Conservation (phyloP, 2,113 vertebrate species). For the Hippoglossus stenolepis region DNA sequence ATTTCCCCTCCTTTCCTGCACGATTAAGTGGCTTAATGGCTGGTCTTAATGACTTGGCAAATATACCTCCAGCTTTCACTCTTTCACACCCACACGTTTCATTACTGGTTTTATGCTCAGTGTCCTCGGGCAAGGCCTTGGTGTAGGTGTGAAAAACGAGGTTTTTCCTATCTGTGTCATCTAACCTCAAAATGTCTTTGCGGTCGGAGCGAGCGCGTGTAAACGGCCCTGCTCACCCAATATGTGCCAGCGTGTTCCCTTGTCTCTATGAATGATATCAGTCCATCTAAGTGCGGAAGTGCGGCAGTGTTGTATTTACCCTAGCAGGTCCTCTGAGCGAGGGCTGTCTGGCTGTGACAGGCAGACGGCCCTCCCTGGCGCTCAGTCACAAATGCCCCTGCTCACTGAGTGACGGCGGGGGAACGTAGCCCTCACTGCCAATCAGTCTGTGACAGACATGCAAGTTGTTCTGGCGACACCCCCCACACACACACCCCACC, state of each 20-base stretch:
- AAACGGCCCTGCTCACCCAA: background rate
- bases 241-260: constrained; percentile 14
- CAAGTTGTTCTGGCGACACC: constrained; percentile 38
- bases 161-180: constrained; percentile 19
- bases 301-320: constrained; percentile 59
- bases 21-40: constrained; percentile 69
- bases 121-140: constrained; percentile 37
- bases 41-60: constrained; percentile 67
- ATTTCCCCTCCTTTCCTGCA: constrained; percentile 55
- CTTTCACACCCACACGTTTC: constrained; percentile 36
- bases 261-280: constrained; percentile 53
- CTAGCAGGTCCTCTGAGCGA: constrained; percentile 53
- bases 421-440: constrained; percentile 43
- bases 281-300: constrained; percentile 1
- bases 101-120: constrained; percentile 42
- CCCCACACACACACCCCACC: background rate
- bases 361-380: constrained; percentile 57
- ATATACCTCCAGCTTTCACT: constrained; percentile 54
- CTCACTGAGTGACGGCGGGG: constrained; percentile 34
- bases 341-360: constrained; percentile 62
- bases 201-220: background rate
- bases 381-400: constrained; percentile 61
- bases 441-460: constrained; percentile 56
- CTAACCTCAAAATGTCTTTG: constrained; percentile 32
- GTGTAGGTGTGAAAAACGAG: constrained; percentile 47